Conservation (phyloP, 2,888 invertebrate genomes). For the Dicroscelio sp. region DNA sequence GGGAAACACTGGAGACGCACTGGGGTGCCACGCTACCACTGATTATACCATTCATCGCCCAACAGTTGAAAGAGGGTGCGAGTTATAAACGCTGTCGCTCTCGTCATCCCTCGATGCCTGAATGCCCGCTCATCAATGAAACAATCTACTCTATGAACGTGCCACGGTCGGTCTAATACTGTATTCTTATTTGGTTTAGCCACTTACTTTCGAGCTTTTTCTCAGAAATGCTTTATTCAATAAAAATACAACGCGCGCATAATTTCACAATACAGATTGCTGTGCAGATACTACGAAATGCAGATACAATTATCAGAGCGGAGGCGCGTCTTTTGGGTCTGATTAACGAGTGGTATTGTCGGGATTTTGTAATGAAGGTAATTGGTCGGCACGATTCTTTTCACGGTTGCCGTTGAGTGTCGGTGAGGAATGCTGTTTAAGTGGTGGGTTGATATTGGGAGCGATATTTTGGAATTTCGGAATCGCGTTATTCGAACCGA, state of each 20-base stretch:
- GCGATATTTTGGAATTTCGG: too few relatives aligned
- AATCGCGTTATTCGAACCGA: too few relatives aligned
- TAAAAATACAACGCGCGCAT: conserved; percentile 27
- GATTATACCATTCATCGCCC: conserved; percentile 91
- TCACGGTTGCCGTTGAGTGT: too few relatives aligned
- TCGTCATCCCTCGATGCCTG: conserved; percentile 89
- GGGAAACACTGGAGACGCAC: conserved; percentile 84
- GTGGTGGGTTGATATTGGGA: too few relatives aligned
- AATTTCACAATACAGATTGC: background rate
- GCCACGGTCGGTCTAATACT: conserved; percentile 75
- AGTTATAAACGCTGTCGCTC: conserved; percentile 90
- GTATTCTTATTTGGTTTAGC: conserved; percentile 74
- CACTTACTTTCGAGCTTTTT: conserved; percentile 68
- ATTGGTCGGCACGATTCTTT: too few relatives aligned
- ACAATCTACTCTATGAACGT: conserved; percentile 88
- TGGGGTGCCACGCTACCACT: conserved; percentile 91
- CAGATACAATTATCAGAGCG: too few relatives aligned
- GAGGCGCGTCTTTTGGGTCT: too few relatives aligned
- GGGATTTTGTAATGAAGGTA: too few relatives aligned
- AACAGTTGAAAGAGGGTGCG: conserved; percentile 90
- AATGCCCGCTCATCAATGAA: conserved; percentile 91
- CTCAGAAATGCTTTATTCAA: conserved; percentile 38
- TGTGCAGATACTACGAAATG: background rate
- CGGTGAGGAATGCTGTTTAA: too few relatives aligned
- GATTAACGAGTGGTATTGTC: too few relatives aligned